Conservation (phyloP, 2,113 vertebrate genomes). For the Orcinus orca region DNA sequence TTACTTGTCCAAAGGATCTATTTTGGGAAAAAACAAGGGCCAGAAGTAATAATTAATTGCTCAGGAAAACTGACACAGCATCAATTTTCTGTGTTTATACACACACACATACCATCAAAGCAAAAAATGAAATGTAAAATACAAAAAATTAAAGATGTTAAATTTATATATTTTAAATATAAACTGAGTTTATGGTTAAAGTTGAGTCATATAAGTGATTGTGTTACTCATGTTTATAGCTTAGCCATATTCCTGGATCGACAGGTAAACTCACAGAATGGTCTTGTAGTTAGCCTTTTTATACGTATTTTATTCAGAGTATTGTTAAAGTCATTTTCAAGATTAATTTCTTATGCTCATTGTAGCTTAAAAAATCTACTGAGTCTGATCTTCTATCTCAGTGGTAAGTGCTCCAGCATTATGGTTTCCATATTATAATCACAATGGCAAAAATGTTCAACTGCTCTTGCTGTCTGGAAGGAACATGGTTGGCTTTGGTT, state of each 20-base stretch:
- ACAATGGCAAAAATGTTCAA: not conserved
- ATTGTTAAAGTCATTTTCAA: not conserved
- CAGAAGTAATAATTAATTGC: not conserved
- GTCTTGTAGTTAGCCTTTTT: not conserved
- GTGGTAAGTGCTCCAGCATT: not conserved
- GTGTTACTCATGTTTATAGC: not conserved
- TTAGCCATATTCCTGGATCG: not conserved
- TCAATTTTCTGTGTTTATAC: not conserved
- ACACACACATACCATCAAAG: not conserved
- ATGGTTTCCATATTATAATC: not conserved
- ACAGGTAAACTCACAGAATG: not conserved
- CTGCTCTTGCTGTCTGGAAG: not conserved
- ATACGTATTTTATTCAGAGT: not conserved
- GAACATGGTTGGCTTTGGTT: accelerated
- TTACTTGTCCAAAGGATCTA: not conserved
- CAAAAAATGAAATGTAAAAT: not conserved
- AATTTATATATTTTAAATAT: not conserved
- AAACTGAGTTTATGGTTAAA: not conserved
- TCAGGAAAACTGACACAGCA: not conserved
- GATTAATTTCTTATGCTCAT: not conserved
- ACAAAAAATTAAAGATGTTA: not conserved
- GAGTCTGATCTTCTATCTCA: not conserved
- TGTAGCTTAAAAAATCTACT: not conserved
- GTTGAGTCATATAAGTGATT: not conserved
- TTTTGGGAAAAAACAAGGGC: not conserved